These are phyloP conservation scores for Oreotrochilus melanogaster DNA, from an alignment of 2,113 vertebrate species.

Conservation along the genomic window DNA sequence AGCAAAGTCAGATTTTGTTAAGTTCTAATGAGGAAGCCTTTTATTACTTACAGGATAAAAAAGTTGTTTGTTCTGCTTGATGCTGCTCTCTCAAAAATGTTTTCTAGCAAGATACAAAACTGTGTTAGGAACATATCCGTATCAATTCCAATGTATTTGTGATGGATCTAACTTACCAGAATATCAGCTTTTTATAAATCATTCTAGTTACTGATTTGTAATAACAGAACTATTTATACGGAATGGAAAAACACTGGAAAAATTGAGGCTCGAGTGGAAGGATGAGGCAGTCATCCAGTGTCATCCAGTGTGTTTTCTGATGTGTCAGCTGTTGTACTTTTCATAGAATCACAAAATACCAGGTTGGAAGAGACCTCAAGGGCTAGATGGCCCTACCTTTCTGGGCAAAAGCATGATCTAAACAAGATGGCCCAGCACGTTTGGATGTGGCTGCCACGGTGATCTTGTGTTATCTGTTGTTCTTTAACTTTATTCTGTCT, in stretches of 20 bases:
- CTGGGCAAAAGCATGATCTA: too few relatives aligned
- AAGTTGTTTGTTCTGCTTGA: neutral
- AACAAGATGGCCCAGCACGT: too few relatives aligned
- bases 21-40: slow-evolving; percentile 38
- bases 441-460: neutral
- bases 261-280: neutral
- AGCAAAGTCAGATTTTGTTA: slow-evolving; percentile 49
- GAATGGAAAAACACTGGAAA: neutral
- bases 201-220: neutral
- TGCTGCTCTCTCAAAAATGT: neutral
- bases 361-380: too few relatives aligned
- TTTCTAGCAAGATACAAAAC: neutral
- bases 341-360: neutral
- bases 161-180: neutral
- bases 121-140: neutral
- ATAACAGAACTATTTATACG: neutral
- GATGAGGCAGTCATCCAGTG: too few relatives aligned
- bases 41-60: neutral
- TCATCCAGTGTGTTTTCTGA: neutral
- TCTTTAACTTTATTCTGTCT: neutral
- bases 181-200: neutral
- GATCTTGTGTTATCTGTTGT: neutral
- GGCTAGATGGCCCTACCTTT: too few relatives aligned
- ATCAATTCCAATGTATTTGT: neutral
- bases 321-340: neutral